A percentile compares a stretch with the other conserved stretches of the same genome.
phyloP scores from a whole-genome alignment of 2,888 invertebrate genomes.

The Fragum sueziense region DNA sequence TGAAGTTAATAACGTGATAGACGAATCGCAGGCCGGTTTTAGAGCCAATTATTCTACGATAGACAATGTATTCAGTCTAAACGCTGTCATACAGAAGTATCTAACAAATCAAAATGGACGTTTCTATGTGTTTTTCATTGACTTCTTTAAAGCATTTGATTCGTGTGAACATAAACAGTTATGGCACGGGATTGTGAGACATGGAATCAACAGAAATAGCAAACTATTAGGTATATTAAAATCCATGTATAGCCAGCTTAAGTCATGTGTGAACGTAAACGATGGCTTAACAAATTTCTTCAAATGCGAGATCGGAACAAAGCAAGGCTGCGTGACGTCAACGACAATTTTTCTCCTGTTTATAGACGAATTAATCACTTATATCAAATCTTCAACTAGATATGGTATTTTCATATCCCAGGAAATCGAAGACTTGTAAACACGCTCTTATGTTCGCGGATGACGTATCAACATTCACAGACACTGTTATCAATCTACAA shows the following conservation, averaged over 20 bases:
- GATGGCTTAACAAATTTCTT: not conserved
- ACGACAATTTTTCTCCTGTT: not conserved
- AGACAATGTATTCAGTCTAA: constrained; percentile 39
- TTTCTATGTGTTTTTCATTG: constrained; percentile 28
- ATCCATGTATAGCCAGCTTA: constrained; percentile 3
- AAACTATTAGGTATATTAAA: not conserved
- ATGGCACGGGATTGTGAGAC: not conserved
- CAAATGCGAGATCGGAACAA: not conserved
- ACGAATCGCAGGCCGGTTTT: constrained; percentile 40
- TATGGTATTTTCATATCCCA: not conserved
- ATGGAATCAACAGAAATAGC: not conserved
- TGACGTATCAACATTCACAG: not conserved
- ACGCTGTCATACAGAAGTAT: constrained; percentile 32
- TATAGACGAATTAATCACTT: not conserved
- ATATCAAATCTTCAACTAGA: not conserved
- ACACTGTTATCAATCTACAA: not conserved
- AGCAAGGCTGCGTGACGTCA: not conserved
- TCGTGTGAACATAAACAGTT: constrained; percentile 18
- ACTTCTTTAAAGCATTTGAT: constrained; percentile 35
- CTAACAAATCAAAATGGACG: constrained; percentile 16
- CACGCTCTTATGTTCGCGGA: too few relatives aligned
- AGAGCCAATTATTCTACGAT: constrained; percentile 24
- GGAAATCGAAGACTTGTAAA: not conserved
- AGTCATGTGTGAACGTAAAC: not conserved
- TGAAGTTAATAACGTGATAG: constrained; percentile 22